A percentile compares a stretch with the other conserved stretches of the same genome.
These are phyloP conservation scores for Streptopelia turtur DNA, from an alignment of 2,797 vertebrate genomes.

Conservation along the genomic window DNA sequence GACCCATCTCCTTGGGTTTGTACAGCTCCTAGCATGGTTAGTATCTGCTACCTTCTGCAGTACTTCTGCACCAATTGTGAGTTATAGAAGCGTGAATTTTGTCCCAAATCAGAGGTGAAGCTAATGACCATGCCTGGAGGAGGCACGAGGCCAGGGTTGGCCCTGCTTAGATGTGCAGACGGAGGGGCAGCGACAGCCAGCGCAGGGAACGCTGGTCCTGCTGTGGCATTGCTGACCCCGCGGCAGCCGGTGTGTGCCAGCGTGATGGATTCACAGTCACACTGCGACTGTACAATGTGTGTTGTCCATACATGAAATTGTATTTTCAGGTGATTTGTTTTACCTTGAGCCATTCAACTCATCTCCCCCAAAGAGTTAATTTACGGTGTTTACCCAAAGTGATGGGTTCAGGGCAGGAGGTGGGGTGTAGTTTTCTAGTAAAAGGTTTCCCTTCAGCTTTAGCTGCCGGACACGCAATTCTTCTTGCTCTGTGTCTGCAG, in stretches of 20 bases:
- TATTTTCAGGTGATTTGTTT: slow-evolving; percentile 16
- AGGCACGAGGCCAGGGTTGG: background rate
- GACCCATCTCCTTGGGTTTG: background rate
- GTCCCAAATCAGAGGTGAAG: background rate
- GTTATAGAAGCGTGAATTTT: background rate
- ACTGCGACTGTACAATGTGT: background rate
- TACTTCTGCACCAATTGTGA: background rate
- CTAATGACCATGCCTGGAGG: background rate
- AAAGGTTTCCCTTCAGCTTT: background rate
- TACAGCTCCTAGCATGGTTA: background rate
- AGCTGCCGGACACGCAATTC: slow-evolving; percentile 17
- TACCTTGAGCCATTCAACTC: background rate
- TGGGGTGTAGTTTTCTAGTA: background rate
- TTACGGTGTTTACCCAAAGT: slow-evolving; percentile 18
- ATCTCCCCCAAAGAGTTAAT: background rate
- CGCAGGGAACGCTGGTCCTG: background rate
- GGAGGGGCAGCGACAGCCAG: background rate
- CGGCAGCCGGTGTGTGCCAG: background rate
- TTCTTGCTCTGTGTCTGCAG: slow-evolving; percentile 45
- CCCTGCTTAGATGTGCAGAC: background rate
- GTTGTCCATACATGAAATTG: background rate
- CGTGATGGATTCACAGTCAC: background rate
- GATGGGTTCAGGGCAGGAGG: background rate
- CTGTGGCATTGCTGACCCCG: background rate
- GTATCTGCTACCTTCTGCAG: background rate